Evolutionary conservation across 2,113 vertebrate species (phyloP), one percentile per base, ranked within the genome.

Genomic region (Podiceps cristatus): DNA sequence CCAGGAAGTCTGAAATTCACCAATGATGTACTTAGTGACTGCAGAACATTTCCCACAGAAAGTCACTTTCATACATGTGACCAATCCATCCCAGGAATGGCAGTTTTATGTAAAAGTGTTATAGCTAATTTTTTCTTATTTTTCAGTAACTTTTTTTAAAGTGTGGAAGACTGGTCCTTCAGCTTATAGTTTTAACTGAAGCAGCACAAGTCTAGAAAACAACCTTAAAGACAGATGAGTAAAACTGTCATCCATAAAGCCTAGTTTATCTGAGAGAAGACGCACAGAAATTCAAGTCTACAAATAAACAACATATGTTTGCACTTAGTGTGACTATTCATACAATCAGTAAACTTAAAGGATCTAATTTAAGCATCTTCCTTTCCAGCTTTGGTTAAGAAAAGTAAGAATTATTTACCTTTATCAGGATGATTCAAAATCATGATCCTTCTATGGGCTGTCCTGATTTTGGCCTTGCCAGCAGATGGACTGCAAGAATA

Each of bases 351-450:
- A 94, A 90, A 94, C 22, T 68, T 50, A 87, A 88, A 86, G 28
- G 35, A 93, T 31, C 35, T 68, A 56, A 68, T 53, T 78, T 72
- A 78, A 94, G 37, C 11, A 37, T 66, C 82, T 67, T 94, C 31
- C 76, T 37, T 95, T 80, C 27, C 52, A 90, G 19, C 3, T 28
- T 45, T 82, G 53, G 23, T 62, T 82, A 69, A 82, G 37, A 77
- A 89, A 94, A 97, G 45, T 11, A 89, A 25, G 59, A 96, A 91
- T 88, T 72, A 88, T 80, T 81, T 95, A 99, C 99, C 99, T 99
- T 99, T 99, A 98, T 99, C 99, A 88, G 99, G 99, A 90, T 99
- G 99, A 98, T 99, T 99, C 96, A 99, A 98, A 97, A 99, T 98
- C 99, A 99, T 99, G 90, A 99, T 98, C 97, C 97, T 99, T 86